Evolutionary conservation across 2,888 invertebrate species (phyloP).

Genomic region (Perithous albicinctus): DNA sequence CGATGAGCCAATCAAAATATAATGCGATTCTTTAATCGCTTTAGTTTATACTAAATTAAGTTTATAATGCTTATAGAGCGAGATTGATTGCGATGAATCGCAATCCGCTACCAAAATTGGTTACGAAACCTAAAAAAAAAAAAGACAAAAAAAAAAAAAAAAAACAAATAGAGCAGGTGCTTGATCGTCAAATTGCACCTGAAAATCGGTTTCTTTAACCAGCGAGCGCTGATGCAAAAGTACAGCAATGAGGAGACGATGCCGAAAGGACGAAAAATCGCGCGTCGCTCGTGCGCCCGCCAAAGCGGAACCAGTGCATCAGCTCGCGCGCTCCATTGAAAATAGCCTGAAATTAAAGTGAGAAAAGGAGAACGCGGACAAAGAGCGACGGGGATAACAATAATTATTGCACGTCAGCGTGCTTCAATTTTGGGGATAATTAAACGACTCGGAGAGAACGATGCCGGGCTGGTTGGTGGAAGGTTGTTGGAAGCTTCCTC

Average conservation of each 20-base stretch:
- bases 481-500: slow-evolving; percentile 53
- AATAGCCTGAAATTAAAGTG: slow-evolving; percentile 57
- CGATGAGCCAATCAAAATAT: no score
- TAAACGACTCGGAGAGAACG: slow-evolving; percentile 72
- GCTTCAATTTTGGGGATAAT: slow-evolving; percentile 79
- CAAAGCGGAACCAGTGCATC: slow-evolving; percentile 71
- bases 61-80: background rate
- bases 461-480: slow-evolving; percentile 19
- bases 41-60: background rate
- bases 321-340: slow-evolving; percentile 45
- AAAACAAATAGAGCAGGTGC: slow-evolving; percentile 66
- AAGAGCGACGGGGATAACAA: slow-evolving; percentile 70
- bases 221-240: background rate
- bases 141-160: slow-evolving; percentile 17
- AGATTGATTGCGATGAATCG: slow-evolving; percentile 16
- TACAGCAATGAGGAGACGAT: slow-evolving; percentile 68
- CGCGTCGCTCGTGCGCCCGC: slow-evolving; percentile 63
- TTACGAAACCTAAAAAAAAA: background rate
- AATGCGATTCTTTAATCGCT: no score
- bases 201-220: slow-evolving; percentile 64
- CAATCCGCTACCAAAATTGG: background rate
- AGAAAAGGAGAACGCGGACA: slow-evolving; percentile 63
- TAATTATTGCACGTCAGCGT: slow-evolving; percentile 82
- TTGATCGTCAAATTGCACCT: slow-evolving; percentile 57
- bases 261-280: slow-evolving; percentile 69